phyloP scores from a whole-genome alignment of 2,888 invertebrate species.

The Brenthis hecate region DNA sequence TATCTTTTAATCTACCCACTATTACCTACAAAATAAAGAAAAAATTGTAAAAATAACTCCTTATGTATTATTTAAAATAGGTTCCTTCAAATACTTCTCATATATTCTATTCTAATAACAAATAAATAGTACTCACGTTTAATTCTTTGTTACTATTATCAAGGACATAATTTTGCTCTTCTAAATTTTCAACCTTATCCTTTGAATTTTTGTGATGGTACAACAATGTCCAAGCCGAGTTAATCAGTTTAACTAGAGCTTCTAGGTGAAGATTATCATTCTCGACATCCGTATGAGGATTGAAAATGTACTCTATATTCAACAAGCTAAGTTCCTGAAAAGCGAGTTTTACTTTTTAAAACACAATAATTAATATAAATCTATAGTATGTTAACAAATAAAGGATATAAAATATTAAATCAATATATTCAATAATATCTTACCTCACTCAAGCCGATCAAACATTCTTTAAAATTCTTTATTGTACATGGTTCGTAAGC shows the following conservation, averaged over 20 bases:
- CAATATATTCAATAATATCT: slow-evolving; percentile 21
- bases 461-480: slow-evolving; percentile 67
- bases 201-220: slow-evolving; percentile 62
- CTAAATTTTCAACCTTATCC: slow-evolving; percentile 57
- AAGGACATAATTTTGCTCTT: slow-evolving; percentile 66
- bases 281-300: slow-evolving; percentile 65
- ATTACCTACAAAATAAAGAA: slow-evolving; percentile 48
- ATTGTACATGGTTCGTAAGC: slow-evolving; percentile 69
- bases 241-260: slow-evolving; percentile 67
- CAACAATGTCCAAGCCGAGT: slow-evolving; percentile 65
- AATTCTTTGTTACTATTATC: slow-evolving; percentile 69
- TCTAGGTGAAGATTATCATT: slow-evolving; percentile 53
- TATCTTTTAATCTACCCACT: slow-evolving; percentile 58
- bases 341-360: neutral
- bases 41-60: neutral
- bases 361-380: neutral
- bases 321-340: slow-evolving; percentile 66
- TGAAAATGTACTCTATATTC: slow-evolving; percentile 68
- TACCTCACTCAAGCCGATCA: slow-evolving; percentile 72
- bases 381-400: neutral
- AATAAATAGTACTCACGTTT: slow-evolving; percentile 54
- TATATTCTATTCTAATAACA: neutral
- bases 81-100: neutral
- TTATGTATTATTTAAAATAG: neutral
- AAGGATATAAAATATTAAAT: neutral